Evolutionary conservation across 2,888 invertebrate species (phyloP), one percentile per base, ranked within the genome.

Genomic region (Drosophila fulvimacula): DNA sequence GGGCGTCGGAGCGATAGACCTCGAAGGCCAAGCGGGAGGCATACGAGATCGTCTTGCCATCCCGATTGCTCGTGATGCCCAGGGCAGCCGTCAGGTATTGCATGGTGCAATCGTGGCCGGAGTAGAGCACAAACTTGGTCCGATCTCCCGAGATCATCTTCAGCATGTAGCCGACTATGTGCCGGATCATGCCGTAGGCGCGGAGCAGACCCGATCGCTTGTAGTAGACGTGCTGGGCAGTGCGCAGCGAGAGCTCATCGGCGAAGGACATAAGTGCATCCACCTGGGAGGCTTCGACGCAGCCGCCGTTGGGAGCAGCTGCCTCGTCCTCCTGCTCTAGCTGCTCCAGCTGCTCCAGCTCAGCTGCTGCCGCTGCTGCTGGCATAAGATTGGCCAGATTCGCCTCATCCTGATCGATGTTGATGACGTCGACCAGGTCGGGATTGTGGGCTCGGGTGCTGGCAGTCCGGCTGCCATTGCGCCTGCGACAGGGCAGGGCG

Each of bases 81-180:
- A 98, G 91, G 0, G 97, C 96, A 3, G 96, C 93, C 2, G 96
- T 95, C 39, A 98, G 92, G 74, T 97, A 96, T 85, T 97, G 96
- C 39, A 98, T 90, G 0, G 98, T 98, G 88, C 96, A 96, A 92
- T 98, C 98, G 86, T 98, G 98, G 0, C 98, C 98, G 0, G 98
- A 98, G 90, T 96, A 97, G 0, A 97, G 88, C 0, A 96, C 95
- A 63, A 97, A 94, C 84, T 95, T 96, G 0, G 96, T 96, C 66
- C 94, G 95, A 66, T 94, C 95, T 52, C 96, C 96, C 0, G 96
- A 95, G 77, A 97, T 96, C 93, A 97, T 96, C 80, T 95, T 94
- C 11, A 97, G 93, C 95, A 97, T 95, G 89, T 96, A 96, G 44
- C 96, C 95, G 0, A 95, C 96, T 53, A 98, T 95, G 88, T 96